Evolutionary conservation across 64 coral and sea anemone species (phyloP).

Genomic region (Pachyseris speciosa): DNA sequence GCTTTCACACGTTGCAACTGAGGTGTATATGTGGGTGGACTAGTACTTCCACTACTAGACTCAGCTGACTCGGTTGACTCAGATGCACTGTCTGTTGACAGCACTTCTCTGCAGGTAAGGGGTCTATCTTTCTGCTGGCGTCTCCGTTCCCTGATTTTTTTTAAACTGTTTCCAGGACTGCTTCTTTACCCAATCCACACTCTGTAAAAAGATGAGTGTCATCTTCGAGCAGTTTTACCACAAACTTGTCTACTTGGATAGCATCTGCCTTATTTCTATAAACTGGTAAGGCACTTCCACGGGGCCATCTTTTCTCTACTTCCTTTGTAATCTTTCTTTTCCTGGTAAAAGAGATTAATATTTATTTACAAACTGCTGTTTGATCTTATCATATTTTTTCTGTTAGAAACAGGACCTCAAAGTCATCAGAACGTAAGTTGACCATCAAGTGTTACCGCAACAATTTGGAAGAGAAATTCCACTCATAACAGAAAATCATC

Average conservation of each 20-base stretch:
- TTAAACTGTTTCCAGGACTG: not conserved
- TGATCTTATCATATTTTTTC: too few relatives aligned
- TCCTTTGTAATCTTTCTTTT: slow-evolving; percentile 3
- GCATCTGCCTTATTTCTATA: slow-evolving; percentile 19
- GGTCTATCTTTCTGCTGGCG: not conserved
- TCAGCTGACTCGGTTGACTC: too few relatives aligned
- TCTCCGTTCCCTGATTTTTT: not conserved
- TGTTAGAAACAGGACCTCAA: too few relatives aligned
- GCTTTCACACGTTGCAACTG: not conserved
- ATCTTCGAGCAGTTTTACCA: not conserved
- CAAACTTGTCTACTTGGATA: not conserved
- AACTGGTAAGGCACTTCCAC: not conserved
- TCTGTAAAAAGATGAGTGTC: not conserved
- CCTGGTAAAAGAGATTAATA: not conserved
- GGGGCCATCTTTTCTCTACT: slow-evolving; percentile 1
- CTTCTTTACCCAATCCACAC: not conserved
- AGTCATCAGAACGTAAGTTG: too few relatives aligned
- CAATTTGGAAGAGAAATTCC: too few relatives aligned
- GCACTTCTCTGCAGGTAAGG: not conserved
- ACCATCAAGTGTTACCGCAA: too few relatives aligned
- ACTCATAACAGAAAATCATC: too few relatives aligned
- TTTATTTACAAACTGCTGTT: too few relatives aligned
- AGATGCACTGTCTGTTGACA: not conserved
- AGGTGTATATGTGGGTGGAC: not conserved
- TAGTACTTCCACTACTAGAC: not conserved